phyloP scores from a whole-genome alignment of 2,797 vertebrate species.

The Rhinogobio ventralis region DNA sequence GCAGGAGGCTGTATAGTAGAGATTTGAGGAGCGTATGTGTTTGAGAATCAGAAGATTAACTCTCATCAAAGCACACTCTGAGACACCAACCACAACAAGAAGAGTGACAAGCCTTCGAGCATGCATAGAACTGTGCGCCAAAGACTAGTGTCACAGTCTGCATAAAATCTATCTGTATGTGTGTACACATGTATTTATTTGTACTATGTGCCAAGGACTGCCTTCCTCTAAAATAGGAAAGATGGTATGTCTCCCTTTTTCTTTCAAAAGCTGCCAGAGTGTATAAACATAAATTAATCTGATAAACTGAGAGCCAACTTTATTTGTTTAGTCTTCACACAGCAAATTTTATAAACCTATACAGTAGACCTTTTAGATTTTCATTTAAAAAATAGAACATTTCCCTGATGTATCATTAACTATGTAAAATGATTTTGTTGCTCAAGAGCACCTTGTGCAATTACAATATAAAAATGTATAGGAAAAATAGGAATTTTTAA shows the following conservation, averaged over 20 bases:
- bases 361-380: neutral
- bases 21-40: conserved; percentile 20
- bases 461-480: neutral
- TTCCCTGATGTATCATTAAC: neutral
- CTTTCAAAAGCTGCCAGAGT: neutral
- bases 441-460: neutral
- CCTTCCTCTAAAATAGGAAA: neutral
- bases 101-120: conserved; percentile 32
- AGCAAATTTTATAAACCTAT: neutral
- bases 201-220: neutral
- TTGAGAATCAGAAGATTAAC: conserved; percentile 40
- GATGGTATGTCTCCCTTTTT: conserved; percentile 15
- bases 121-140: conserved; percentile 20
- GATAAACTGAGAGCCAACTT: neutral
- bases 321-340: neutral
- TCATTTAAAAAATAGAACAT: neutral
- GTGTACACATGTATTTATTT: conserved; percentile 17
- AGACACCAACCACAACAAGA: conserved; percentile 43
- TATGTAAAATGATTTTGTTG: neutral
- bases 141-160: conserved; percentile 17
- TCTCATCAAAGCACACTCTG: conserved; percentile 35
- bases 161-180: conserved; percentile 11
- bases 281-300: neutral
- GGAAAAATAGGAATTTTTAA: neutral
- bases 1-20: conserved; percentile 24